Evolutionary conservation across 2,888 invertebrate species (phyloP).

Genomic region (Scaptomyza cyrtandrae): DNA sequence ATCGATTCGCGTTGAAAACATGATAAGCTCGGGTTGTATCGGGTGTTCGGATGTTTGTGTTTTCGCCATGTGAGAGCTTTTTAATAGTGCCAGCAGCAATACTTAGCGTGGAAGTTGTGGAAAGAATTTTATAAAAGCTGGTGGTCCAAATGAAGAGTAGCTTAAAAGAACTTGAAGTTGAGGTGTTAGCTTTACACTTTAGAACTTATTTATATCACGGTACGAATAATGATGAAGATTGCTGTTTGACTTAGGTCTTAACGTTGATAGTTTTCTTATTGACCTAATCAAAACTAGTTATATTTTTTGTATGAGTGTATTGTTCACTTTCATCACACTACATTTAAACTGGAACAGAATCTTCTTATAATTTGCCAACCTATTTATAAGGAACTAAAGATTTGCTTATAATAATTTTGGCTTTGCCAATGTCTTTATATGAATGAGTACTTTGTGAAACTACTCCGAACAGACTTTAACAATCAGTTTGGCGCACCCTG

Average conservation of each 20-base stretch:
- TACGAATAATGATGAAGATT: too few species aligned
- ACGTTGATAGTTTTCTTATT: too few species aligned
- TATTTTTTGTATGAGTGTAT: too few species aligned
- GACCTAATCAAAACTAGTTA: too few species aligned
- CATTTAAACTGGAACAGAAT: too few species aligned
- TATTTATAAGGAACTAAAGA: constrained; percentile 12
- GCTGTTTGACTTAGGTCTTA: too few species aligned
- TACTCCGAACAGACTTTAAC: constrained; percentile 14
- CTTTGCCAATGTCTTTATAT: constrained; percentile 58
- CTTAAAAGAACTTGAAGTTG: neutral
- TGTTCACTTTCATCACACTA: too few species aligned
- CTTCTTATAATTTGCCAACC: too few species aligned
- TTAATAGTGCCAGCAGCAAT: constrained; percentile 15
- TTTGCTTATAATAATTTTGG: constrained; percentile 23
- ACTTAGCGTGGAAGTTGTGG: neutral
- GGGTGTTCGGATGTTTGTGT: constrained; percentile 35
- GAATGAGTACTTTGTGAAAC: constrained; percentile 10
- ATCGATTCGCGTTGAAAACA: constrained; percentile 66
- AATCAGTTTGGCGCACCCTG: constrained; percentile 27
- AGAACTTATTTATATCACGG: too few species aligned
- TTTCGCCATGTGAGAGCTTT: constrained; percentile 26
- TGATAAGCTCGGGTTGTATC: constrained; percentile 48
- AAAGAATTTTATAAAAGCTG: constrained; percentile 17
- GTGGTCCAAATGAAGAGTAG: constrained; percentile 17
- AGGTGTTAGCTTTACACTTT: neutral